Percentiles rank a stretch among this genome's conserved stretches.
Evolutionary conservation across 2,888 invertebrate species (phyloP).

Genomic region (Vesta saturnalis): DNA sequence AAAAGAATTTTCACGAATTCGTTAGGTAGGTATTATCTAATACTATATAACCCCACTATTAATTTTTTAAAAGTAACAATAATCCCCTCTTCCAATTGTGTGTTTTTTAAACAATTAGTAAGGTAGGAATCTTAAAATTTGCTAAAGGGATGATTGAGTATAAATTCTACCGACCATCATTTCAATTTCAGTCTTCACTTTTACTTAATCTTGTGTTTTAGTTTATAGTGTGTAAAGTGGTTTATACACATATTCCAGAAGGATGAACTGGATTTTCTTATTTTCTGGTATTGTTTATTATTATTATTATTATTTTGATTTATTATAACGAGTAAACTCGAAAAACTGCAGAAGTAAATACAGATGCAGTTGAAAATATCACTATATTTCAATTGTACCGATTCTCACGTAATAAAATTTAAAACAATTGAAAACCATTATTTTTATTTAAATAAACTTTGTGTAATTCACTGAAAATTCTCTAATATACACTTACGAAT

Average conservation of each 20-base stretch:
- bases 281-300: slow-evolving; percentile 11
- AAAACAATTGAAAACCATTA: slow-evolving; percentile 18
- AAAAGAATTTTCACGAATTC: slow-evolving; percentile 32
- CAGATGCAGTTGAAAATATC: not conserved
- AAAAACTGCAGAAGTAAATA: not conserved
- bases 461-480: slow-evolving; percentile 24
- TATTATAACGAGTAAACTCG: no score
- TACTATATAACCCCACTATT: slow-evolving; percentile 23
- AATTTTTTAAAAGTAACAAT: slow-evolving; percentile 17
- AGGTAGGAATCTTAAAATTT: slow-evolving; percentile 19
- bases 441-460: slow-evolving; percentile 26
- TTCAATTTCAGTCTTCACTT: slow-evolving; percentile 19
- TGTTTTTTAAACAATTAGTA: not conserved
- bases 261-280: slow-evolving; percentile 22
- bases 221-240: not conserved
- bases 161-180: slow-evolving; percentile 11
- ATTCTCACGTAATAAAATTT: slow-evolving; percentile 18
- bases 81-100: slow-evolving; percentile 16
- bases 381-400: slow-evolving; percentile 23
- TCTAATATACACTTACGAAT: slow-evolving; percentile 22
- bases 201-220: slow-evolving; percentile 10
- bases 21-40: slow-evolving; percentile 32
- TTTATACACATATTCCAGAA: slow-evolving; percentile 10
- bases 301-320: not conserved
- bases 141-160: slow-evolving; percentile 27